These are phyloP conservation scores for Psilopsiagon aymara DNA, from an alignment of 2,113 vertebrate genomes.

Conservation along the genomic window DNA sequence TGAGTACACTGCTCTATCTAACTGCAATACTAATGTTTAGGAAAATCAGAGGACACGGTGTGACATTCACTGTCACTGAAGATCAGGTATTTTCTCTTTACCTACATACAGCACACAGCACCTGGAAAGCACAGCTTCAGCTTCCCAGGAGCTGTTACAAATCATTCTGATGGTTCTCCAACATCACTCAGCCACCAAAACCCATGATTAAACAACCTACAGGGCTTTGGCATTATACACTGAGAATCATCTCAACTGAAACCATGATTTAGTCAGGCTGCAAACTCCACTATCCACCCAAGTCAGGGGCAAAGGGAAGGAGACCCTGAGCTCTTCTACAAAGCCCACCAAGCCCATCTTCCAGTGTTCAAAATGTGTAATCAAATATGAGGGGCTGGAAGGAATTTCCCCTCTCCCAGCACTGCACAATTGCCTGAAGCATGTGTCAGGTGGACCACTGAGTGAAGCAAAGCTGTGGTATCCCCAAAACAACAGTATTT, in stretches of 20 bases:
- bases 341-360: not conserved
- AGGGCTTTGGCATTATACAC: not conserved
- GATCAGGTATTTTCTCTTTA: not conserved
- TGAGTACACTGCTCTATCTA: not conserved
- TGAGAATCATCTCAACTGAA: not conserved
- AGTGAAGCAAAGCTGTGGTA: not conserved
- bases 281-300: not conserved
- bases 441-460: fast-evolving
- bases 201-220: not conserved
- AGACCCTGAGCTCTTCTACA: not conserved
- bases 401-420: not conserved
- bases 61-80: not conserved
- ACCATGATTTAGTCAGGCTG: not conserved
- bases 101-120: not conserved
- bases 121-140: not conserved
- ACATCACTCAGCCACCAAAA: not conserved
- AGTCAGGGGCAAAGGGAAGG: not conserved
- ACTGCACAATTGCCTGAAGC: not conserved
- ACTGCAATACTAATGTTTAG: conserved; percentile 12
- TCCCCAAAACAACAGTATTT: not conserved
- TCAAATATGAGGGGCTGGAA: not conserved
- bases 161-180: not conserved
- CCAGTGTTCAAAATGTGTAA: not conserved
- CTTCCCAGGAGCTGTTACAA: not conserved
- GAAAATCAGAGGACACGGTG: conserved; percentile 1